Conservation (phyloP, 2,113 vertebrate species). For the Cololabis saira region DNA sequence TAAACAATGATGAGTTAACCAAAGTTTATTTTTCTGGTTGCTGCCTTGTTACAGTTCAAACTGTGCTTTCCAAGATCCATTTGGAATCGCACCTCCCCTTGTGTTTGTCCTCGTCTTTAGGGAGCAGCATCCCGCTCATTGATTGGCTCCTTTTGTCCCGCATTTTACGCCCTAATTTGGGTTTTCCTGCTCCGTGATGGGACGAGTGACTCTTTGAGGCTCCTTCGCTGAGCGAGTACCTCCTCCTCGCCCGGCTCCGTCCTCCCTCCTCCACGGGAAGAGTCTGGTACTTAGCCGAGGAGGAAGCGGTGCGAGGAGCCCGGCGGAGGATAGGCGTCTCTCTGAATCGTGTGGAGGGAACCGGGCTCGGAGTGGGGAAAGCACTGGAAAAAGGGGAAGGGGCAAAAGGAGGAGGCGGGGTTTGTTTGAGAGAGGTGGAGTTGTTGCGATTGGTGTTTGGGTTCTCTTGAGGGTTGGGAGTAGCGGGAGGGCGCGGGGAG, state of each 20-base stretch:
- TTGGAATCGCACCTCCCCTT: conserved; percentile 87
- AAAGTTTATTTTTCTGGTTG: conserved; percentile 39
- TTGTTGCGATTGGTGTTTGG: conserved; percentile 98
- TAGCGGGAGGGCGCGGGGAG: conserved; percentile 41
- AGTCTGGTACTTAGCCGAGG: conserved; percentile 75
- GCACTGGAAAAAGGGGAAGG: conserved; percentile 32
- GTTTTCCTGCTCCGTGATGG: conserved; percentile 76
- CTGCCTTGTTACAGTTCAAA: conserved; percentile 79
- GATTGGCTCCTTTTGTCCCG: conserved; percentile 91
- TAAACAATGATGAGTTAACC: conserved; percentile 43
- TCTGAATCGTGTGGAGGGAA: conserved; percentile 53
- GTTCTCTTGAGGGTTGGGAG: conserved; percentile 77
- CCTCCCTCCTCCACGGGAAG: conserved; percentile 78
- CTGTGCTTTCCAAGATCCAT: conserved; percentile 94
- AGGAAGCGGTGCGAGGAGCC: conserved; percentile 46
- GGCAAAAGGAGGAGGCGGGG: conserved; percentile 38
- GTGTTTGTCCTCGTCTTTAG: conserved; percentile 71
- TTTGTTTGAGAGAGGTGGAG: conserved; percentile 89
- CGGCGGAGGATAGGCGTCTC: conserved; percentile 73
- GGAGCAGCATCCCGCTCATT: conserved; percentile 89
- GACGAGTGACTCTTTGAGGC: conserved; percentile 61
- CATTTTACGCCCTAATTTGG: conserved; percentile 73
- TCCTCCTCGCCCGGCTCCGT: conserved; percentile 83
- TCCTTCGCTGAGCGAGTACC: conserved; percentile 89
- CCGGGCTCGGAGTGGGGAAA: conserved; percentile 43